phyloP scores from a whole-genome alignment of 2,888 invertebrate genomes.

The Sympetrum striolatum region DNA sequence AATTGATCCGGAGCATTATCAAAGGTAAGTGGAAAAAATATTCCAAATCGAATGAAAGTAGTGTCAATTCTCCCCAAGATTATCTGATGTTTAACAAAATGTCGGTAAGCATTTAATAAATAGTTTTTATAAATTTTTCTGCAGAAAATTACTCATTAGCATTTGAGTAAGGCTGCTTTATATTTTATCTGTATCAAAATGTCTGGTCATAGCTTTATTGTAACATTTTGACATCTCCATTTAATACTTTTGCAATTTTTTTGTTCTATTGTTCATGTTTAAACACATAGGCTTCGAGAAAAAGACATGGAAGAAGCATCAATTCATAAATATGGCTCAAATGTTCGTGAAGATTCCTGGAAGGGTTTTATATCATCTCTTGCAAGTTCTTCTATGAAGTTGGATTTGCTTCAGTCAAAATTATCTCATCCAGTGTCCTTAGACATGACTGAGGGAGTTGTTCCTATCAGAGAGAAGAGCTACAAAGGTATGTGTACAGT shows the following conservation, averaged over 20 bases:
- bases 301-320: slow-evolving; percentile 71
- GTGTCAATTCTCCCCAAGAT: too few species aligned
- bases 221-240: background rate
- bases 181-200: background rate
- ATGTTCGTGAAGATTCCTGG: slow-evolving; percentile 63
- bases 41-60: too few species aligned
- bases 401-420: slow-evolving; percentile 74
- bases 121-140: too few species aligned
- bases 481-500: slow-evolving; percentile 51
- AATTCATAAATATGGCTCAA: slow-evolving; percentile 71
- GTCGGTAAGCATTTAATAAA: too few species aligned
- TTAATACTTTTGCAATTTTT: background rate
- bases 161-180: background rate
- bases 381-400: slow-evolving; percentile 70
- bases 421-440: slow-evolving; percentile 68
- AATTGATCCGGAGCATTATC: slow-evolving; percentile 63
- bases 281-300: slow-evolving; percentile 63
- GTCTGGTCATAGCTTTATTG: too few species aligned
- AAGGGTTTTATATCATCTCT: slow-evolving; percentile 66
- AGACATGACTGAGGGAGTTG: slow-evolving; percentile 56
- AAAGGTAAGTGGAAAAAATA: slow-evolving; percentile 58
- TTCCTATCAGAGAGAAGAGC: slow-evolving; percentile 61
- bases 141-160: background rate
- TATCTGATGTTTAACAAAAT: too few species aligned
- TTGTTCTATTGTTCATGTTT: slow-evolving; percentile 44